A percentile compares a stretch with the other conserved stretches of the same genome.
Conservation (phyloP, 2,888 invertebrate species). For the Imbricaverruca yamaguchii region DNA sequence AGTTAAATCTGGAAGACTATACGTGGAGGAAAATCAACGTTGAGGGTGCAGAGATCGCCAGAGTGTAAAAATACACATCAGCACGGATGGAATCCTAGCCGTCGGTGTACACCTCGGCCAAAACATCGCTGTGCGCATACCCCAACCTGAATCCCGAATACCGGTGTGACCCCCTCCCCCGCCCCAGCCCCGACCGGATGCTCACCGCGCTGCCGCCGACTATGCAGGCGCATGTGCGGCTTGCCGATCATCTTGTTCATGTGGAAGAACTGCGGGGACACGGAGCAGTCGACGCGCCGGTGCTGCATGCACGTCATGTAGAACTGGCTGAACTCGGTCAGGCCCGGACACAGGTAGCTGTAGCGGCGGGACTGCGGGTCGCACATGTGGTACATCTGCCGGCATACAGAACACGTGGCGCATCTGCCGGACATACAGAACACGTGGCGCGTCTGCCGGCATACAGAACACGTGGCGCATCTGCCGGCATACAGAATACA, state of each 20-base stretch:
- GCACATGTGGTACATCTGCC: constrained; percentile 17
- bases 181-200: neutral
- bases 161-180: neutral
- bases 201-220: neutral
- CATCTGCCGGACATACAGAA: no score
- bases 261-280: neutral
- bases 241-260: constrained; percentile 11
- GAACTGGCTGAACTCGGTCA: constrained; percentile 1
- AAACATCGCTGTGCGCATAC: no score
- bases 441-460: no score
- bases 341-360: constrained; percentile 1
- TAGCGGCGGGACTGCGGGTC: neutral
- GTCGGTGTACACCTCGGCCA: no score
- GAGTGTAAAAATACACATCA: no score
- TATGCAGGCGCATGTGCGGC: neutral
- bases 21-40: no score
- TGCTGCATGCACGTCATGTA: constrained; percentile 10
- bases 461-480: neutral
- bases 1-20: no score
- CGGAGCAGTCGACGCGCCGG: constrained; percentile 8
- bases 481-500: no score
- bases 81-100: no score
- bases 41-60: no score
- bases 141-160: no score
- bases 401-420: no score